phyloP scores from a whole-genome alignment of 2,888 invertebrate species.

The Sinodicranocentrus sp. region DNA sequence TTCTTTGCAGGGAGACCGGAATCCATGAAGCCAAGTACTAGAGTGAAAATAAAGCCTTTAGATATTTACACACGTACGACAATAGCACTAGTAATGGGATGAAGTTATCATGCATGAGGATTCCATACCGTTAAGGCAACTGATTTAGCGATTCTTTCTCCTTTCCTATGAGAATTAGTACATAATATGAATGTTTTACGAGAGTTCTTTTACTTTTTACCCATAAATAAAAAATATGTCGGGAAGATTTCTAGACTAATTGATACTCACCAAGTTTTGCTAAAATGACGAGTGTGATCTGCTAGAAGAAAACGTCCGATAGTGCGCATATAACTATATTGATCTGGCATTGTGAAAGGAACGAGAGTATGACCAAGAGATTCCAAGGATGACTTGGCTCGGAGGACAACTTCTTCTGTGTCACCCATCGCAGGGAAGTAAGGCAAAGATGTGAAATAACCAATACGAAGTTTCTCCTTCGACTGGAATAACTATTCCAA shows the following conservation, averaged over 20 bases:
- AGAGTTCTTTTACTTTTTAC: no score
- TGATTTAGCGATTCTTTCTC: conserved; percentile 73
- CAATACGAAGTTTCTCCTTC: conserved; percentile 53
- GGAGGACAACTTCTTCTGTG: conserved; percentile 48
- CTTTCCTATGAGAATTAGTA: conserved; percentile 65
- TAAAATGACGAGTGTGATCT: conserved; percentile 61
- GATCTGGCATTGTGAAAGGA: conserved; percentile 62
- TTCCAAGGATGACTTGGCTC: conserved; percentile 60
- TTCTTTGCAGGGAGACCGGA: conserved; percentile 63
- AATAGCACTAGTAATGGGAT: no score
- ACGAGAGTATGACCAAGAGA: conserved; percentile 63
- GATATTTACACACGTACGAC: no score
- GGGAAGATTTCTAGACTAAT: no score
- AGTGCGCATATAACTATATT: conserved; percentile 41
- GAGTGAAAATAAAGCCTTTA: no score
- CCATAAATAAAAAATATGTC: no score
- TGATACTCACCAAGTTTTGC: conserved; percentile 68
- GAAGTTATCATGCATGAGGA: no score
- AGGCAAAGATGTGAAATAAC: conserved; percentile 63
- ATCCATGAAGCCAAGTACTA: conserved; percentile 66
- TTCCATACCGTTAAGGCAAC: conserved; percentile 69
- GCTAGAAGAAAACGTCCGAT: conserved; percentile 47
- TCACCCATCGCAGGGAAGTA: conserved; percentile 68
- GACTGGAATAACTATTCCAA: conserved; percentile 44
- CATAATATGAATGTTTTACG: not conserved